Conservation (phyloP, 2,113 vertebrate genomes). For the Ammodytes dubius region DNA sequence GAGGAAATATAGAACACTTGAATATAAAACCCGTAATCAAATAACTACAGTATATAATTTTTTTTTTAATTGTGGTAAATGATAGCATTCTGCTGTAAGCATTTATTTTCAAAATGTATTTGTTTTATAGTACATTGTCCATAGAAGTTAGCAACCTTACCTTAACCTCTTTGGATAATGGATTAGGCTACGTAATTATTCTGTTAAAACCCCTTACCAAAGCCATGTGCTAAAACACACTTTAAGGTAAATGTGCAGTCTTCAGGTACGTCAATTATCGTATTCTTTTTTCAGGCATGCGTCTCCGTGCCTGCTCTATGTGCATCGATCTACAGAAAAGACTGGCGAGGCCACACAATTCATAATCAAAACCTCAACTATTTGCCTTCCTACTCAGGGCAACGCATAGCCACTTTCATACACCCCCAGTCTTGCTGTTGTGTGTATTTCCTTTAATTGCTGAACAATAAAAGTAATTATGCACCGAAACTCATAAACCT, state of each 20-base stretch:
- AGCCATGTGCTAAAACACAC: constrained; percentile 14
- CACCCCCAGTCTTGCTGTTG: constrained; percentile 62
- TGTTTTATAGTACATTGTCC: not conserved
- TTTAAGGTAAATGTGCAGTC: not conserved
- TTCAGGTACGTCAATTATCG: constrained; percentile 30
- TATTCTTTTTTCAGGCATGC: not conserved
- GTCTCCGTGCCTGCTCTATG: not conserved
- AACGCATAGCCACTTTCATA: constrained; percentile 46
- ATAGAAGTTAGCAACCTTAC: not conserved
- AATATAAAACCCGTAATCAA: not conserved
- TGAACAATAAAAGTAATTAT: constrained; percentile 51
- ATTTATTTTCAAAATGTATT: constrained; percentile 3
- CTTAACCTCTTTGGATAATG: not conserved
- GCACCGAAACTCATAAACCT: constrained; percentile 32
- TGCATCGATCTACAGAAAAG: constrained; percentile 31
- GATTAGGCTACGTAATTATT: constrained; percentile 21
- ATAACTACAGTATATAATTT: not conserved
- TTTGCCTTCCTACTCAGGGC: constrained; percentile 72
- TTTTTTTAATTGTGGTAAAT: not conserved
- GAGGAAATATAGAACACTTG: not conserved
- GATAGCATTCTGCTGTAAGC: not conserved
- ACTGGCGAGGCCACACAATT: constrained; percentile 44
- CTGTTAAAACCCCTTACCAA: constrained; percentile 32
- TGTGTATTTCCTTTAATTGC: constrained; percentile 58
- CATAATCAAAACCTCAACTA: constrained; percentile 70